A percentile compares a stretch with the other conserved stretches of the same genome.
phyloP scores from a whole-genome alignment of 2,888 invertebrate species.

The Drosophila setosimentum region DNA sequence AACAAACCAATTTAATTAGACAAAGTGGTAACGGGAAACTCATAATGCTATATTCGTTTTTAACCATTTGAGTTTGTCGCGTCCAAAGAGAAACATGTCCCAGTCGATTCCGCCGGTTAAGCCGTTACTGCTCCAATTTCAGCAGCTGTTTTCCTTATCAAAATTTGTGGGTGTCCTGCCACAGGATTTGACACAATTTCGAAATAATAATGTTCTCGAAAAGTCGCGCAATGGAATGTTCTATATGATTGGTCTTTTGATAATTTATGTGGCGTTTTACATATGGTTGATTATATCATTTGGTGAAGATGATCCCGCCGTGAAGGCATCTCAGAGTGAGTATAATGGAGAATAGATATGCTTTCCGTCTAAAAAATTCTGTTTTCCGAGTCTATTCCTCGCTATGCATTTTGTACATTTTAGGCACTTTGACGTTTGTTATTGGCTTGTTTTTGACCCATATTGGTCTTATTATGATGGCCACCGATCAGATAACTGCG shows the following conservation, averaged over 20 bases:
- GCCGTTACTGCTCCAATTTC: slow-evolving; percentile 78
- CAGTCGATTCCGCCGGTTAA: slow-evolving; percentile 59
- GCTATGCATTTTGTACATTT: background rate
- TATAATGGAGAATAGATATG: slow-evolving; percentile 3
- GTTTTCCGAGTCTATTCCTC: background rate
- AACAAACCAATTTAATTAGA: slow-evolving; percentile 67
- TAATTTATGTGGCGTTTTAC: slow-evolving; percentile 71
- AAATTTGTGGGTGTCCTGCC: slow-evolving; percentile 84
- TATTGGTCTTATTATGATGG: slow-evolving; percentile 84
- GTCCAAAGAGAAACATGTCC: slow-evolving; percentile 54
- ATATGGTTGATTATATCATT: slow-evolving; percentile 81
- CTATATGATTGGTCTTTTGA: slow-evolving; percentile 70
- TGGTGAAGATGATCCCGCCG: slow-evolving; percentile 76
- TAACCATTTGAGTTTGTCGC: slow-evolving; percentile 31
- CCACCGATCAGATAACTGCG: slow-evolving; percentile 83
- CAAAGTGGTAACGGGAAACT: slow-evolving; percentile 56
- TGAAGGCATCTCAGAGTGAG: slow-evolving; percentile 83
- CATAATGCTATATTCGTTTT: slow-evolving; percentile 17
- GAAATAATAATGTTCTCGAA: slow-evolving; percentile 68
- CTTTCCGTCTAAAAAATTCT: background rate
- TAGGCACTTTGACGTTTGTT: slow-evolving; percentile 84
- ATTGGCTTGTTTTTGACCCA: slow-evolving; percentile 85
- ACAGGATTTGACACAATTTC: slow-evolving; percentile 76
- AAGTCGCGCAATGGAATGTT: slow-evolving; percentile 80
- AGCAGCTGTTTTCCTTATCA: slow-evolving; percentile 79